Conservation (phyloP, 2,888 invertebrate species). For the Phalera bucephala region DNA sequence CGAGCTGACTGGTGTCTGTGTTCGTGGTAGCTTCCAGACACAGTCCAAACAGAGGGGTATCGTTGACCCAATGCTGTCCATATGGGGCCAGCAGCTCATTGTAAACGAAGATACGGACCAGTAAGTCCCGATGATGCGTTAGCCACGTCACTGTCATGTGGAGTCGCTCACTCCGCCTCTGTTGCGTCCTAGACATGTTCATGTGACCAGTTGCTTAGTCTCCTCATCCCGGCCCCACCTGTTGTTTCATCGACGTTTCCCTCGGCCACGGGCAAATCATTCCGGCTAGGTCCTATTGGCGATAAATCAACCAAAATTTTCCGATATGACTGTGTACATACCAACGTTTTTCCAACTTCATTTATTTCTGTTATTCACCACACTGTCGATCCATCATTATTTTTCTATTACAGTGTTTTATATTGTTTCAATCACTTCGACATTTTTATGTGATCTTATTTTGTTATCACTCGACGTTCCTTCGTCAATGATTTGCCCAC, state of each 20-base stretch:
- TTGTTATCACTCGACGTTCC: constrained; percentile 14
- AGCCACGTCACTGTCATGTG: constrained; percentile 56
- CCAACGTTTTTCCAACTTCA: background rate
- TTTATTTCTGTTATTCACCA: background rate
- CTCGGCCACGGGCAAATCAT: constrained; percentile 54
- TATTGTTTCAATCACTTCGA: constrained; percentile 22
- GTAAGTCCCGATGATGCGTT: constrained; percentile 87
- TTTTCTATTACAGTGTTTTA: constrained; percentile 18
- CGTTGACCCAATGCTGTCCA: constrained; percentile 99
- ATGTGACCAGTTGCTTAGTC: constrained; percentile 42
- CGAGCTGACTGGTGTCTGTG: constrained; percentile 67
- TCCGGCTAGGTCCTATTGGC: constrained; percentile 6
- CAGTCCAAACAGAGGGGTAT: constrained; percentile 97
- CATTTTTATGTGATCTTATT: constrained; percentile 8
- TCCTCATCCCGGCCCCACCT: constrained; percentile 50
- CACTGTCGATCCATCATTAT: constrained; percentile 20
- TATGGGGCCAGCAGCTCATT: constrained; percentile 99
- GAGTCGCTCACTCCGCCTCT: constrained; percentile 66
- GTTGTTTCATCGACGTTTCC: constrained; percentile 41
- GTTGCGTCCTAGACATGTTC: constrained; percentile 63
- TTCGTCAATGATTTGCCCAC: constrained; percentile 36
- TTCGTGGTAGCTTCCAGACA: constrained; percentile 90
- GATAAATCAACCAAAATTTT: background rate
- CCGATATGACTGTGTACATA: background rate
- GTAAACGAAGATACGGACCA: constrained; percentile 98